Conservation (phyloP, 1,140 invertebrate species). For the Drosophila kanapiae region DNA sequence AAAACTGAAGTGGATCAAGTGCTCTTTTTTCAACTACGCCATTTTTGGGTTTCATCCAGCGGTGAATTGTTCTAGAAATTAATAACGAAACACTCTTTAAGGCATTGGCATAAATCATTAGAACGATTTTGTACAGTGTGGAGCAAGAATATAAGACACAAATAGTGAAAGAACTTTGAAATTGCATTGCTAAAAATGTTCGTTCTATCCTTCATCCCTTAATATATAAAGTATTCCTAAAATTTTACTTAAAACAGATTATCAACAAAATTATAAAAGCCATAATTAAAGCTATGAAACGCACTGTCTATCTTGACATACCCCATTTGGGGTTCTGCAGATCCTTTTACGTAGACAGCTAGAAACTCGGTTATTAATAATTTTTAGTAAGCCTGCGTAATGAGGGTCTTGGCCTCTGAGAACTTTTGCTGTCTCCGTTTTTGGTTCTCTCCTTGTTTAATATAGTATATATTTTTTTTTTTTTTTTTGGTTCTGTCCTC, state of each 20-base stretch:
- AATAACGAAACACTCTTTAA: slow-evolving; percentile 26
- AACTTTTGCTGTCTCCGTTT: slow-evolving; percentile 8
- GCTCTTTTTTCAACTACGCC: slow-evolving; percentile 8
- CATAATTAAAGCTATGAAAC: background rate
- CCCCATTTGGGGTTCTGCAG: slow-evolving; percentile 6
- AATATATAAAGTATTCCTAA: fast-evolving
- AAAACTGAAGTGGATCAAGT: slow-evolving; percentile 19
- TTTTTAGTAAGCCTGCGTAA: slow-evolving; percentile 37
- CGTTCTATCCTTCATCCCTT: background rate
- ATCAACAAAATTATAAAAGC: background rate
- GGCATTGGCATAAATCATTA: slow-evolving; percentile 11
- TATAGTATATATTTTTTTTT: background rate
- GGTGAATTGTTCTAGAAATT: slow-evolving; percentile 43
- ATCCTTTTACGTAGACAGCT: slow-evolving; percentile 57
- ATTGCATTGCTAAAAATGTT: too few species aligned
- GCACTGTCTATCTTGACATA: slow-evolving; percentile 1
- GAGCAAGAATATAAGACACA: background rate
- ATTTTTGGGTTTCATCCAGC: slow-evolving; percentile 17
- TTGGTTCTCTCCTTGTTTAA: slow-evolving; percentile 20
- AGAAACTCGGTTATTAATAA: slow-evolving; percentile 44
- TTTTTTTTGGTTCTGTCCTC: background rate
- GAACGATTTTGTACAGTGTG: background rate
- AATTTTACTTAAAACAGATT: background rate
- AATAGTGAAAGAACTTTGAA: background rate
- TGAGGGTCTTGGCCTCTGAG: slow-evolving; percentile 23